Conservation (phyloP, 2,113 vertebrate genomes). For the Grammomys surdaster region DNA sequence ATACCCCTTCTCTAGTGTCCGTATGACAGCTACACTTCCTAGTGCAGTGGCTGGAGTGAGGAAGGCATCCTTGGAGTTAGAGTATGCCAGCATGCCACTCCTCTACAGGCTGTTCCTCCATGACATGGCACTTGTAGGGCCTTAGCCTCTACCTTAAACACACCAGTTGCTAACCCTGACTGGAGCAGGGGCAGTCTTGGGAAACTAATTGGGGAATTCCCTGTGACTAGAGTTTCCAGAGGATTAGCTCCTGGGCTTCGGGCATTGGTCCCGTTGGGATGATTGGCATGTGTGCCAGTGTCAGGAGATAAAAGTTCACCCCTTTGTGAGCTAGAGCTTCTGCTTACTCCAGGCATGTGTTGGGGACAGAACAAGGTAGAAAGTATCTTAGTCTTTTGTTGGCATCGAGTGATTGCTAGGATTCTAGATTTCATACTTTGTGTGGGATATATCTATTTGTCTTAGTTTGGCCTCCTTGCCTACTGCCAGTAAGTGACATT, state of each 20-base stretch:
- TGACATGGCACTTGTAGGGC: background rate
- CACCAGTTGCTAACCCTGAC: background rate
- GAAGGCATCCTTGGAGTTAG: background rate
- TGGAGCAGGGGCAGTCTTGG: background rate
- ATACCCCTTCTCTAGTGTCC: constrained; percentile 64
- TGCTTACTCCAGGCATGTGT: background rate
- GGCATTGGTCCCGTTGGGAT: background rate
- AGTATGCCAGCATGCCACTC: background rate
- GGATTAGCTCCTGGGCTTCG: background rate
- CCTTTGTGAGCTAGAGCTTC: background rate
- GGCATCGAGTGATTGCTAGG: background rate
- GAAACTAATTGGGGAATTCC: background rate
- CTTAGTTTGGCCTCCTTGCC: background rate
- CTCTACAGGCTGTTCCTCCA: constrained; percentile 26
- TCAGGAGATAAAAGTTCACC: background rate
- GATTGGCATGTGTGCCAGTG: background rate
- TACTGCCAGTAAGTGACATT: background rate
- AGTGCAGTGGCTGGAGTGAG: constrained; percentile 53
- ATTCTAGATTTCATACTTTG: constrained; percentile 10
- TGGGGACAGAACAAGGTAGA: background rate
- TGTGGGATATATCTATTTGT: background rate
- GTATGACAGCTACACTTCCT: background rate
- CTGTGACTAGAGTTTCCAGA: background rate
- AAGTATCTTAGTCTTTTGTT: background rate
- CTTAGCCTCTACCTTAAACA: background rate